These are phyloP conservation scores for Vanessa atalanta DNA, from an alignment of 1,140 invertebrate genomes.

Conservation along the genomic window DNA sequence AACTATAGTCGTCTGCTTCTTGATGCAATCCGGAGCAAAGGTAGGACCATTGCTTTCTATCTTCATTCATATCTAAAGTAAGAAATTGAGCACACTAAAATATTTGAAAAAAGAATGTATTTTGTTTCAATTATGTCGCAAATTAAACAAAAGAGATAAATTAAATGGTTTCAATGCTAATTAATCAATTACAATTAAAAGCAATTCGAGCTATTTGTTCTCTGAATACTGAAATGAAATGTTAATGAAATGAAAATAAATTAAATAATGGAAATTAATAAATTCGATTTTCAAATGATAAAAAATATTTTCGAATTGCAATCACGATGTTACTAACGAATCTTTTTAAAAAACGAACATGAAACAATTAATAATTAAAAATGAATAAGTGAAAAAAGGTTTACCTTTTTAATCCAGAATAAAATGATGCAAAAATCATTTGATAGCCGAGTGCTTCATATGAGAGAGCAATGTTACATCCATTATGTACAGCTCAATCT, in stretches of 20 bases:
- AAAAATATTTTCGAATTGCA: no score
- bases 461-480: constrained; percentile 28
- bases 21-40: constrained; percentile 13
- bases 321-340: no score
- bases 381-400: neutral
- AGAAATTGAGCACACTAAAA: neutral
- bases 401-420: constrained; percentile 20
- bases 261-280: no score
- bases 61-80: constrained; percentile 19
- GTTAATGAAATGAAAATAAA: no score
- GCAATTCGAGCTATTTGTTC: no score
- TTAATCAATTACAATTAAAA: no score
- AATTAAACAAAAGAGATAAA: neutral
- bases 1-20: constrained; percentile 10
- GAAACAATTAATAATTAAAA: neutral
- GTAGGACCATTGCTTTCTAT: constrained; percentile 12
- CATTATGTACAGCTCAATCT: constrained; percentile 33
- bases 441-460: constrained; percentile 41
- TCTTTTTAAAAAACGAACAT: neutral
- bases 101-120: neutral
- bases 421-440: constrained; percentile 29
- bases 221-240: no score
- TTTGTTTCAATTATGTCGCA: neutral
- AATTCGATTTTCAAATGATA: no score
- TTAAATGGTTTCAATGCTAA: no score